A percentile compares a stretch with the other conserved stretches of the same genome.
phyloP scores from a whole-genome alignment of 1,140 invertebrate genomes.

The Eumaeus atala region DNA sequence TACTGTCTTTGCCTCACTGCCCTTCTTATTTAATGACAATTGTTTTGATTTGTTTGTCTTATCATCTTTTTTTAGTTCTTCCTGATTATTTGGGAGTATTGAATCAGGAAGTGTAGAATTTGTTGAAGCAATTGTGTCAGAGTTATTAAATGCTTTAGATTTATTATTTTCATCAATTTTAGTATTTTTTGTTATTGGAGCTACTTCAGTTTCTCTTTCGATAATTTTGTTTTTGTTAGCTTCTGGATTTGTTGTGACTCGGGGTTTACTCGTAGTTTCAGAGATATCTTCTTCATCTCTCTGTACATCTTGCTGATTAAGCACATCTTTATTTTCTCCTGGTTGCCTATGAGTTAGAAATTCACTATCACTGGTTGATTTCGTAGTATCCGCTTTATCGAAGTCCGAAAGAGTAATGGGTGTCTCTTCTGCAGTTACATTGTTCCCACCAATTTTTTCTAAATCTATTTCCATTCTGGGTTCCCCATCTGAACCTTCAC shows the following conservation, averaged over 20 bases:
- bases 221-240: conserved; percentile 15
- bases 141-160: conserved; percentile 16
- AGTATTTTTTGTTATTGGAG: not conserved
- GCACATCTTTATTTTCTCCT: conserved; percentile 12
- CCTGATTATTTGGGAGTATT: conserved; percentile 55
- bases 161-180: conserved; percentile 6
- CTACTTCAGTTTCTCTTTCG: not conserved
- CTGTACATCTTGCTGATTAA: not conserved
- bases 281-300: conserved; percentile 8
- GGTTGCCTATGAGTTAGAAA: not conserved
- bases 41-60: conserved; percentile 17
- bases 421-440: conserved; percentile 6
- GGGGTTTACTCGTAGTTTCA: too few species aligned
- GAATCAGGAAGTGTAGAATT: conserved; percentile 35
- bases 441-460: conserved; percentile 14
- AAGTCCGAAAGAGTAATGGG: conserved; percentile 20
- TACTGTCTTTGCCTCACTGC: conserved; percentile 8
- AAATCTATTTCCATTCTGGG: conserved; percentile 41
- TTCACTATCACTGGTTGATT: too few species aligned
- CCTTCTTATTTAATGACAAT: conserved; percentile 13
- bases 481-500: conserved; percentile 38
- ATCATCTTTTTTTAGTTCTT: conserved; percentile 33
- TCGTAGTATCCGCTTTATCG: conserved; percentile 15
- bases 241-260: too few species aligned
- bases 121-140: conserved; percentile 5